Evolutionary conservation across 2,888 invertebrate genomes (phyloP), one percentile per base, ranked within the genome.

Genomic region (Diploptera punctata): DNA sequence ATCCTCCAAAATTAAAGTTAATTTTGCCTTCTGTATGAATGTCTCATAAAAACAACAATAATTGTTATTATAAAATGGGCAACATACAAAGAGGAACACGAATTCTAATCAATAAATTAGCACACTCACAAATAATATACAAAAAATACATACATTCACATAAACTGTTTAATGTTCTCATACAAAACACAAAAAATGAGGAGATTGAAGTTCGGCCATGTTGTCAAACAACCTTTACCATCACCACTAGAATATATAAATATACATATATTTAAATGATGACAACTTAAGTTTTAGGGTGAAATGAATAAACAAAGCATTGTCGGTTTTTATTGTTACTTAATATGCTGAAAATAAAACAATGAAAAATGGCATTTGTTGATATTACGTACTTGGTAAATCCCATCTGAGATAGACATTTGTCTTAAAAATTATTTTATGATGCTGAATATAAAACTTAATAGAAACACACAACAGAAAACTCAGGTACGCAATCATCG

Each of bases 211-310:
- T 60, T 38, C 33, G 26, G 60, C 57, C 38, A 26, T 57, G 43
- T 69, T 57, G 44, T 44, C 57, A 43, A n/a, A 31, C 43, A 57
- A 60, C 68, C 52, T 52, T 68, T 38, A 68, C 57, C 54, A 44
- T 68, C 62, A 70, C 62, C 62, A 70, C 62, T 49, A 69, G 49
- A 69, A 69, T 69, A 60, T 57, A 69, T 54, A 69, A 69, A 69
- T 69, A 69, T 69, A n/a, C n/a, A n/a, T n/a, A 44, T 65, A 43
- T 44, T 47, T 65, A 29, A 65, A 44, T 57, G 57, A 65, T 69
- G 54, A 52, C 43, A 24, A 10, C 18, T 19, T 38, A 52, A 29
- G 21, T 26, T 68, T 29, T 19, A 26, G 21, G 44, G 3, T 26
- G n/a, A 65, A 65, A 65, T 65, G 44, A 44, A 65, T 44, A 44